Conservation (phyloP, 1,140 invertebrate species). For the Phenacoccus solenopsis region DNA sequence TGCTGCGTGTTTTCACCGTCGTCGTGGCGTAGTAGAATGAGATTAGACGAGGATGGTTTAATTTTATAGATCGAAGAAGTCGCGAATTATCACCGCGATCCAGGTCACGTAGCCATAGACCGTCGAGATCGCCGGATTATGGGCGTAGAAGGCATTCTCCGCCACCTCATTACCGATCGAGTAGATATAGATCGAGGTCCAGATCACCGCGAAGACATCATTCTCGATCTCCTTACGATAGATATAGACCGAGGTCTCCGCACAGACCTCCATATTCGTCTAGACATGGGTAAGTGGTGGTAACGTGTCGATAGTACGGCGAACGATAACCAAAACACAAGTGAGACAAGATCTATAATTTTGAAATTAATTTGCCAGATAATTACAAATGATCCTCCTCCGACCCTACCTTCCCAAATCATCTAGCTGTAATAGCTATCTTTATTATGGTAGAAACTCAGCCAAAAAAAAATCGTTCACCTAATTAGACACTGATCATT, state of each 20-base stretch:
- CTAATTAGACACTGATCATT: no score
- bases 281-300: background rate
- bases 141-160: conserved; percentile 7
- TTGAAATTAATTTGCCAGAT: no score
- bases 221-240: background rate
- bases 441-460: no score
- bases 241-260: background rate
- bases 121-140: conserved; percentile 21
- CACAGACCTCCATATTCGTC: background rate
- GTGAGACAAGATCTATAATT: no score
- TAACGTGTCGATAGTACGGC: no score
- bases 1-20: background rate
- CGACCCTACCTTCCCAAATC: no score
- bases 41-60: background rate
- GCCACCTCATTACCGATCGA: conserved; percentile 2
- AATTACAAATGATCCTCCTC: no score
- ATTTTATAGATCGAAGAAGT: background rate
- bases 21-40: background rate
- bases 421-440: no score
- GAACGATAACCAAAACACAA: no score
- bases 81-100: conserved; percentile 9
- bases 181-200: background rate
- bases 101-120: conserved; percentile 23
- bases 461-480: no score
- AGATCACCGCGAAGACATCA: background rate